Evolutionary conservation across 1,140 invertebrate species (phyloP), one percentile per base, ranked within the genome.

Genomic region (Psilanteris sp.): DNA sequence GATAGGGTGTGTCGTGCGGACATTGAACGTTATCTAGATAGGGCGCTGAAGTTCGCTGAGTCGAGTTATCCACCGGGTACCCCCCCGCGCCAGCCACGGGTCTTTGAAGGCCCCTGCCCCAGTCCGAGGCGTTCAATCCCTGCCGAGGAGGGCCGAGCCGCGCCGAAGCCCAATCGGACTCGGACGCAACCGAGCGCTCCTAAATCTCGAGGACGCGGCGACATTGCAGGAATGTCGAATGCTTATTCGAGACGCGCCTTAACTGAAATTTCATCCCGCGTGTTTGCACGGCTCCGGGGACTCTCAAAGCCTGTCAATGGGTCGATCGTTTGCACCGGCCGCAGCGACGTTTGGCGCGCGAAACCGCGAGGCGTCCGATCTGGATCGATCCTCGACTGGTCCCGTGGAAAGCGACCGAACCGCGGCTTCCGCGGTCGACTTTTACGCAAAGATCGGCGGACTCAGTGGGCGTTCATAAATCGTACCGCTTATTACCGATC

Each of bases 121-220:
- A 6, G 11, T 48, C 8, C 37, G 24, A 41, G 32, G 20, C 13
- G 15, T 22, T 37, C 66, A 46, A 61, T 13, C 29, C 36, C 29
- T 36, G 29, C 32, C 68, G 57, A 72, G 26, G 0, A 6, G 6
- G 2, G 10, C 55, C 67, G 67, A 71, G 13, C 0, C 15, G 0
- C 10, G 14, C 62, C 50, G 62, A 55, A 62, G 46, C 15, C 22
- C n/a, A 18, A 32, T 66, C 14, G 43, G 32, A 31, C 41, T 43
- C 59, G 34, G 48, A 66, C 68, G 57, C 41, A 43, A 55, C 20
- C 41, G 62, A 73, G 57, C 48, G 64, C 32, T 78, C 57, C 71
- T 78, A 78, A 78, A 78, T 78, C 70, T 73, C 64, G 64, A 72
- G 64, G 57, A 68, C 73, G 59, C 61, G 24, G 50, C 54, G 57